Evolutionary conservation across 2,797 vertebrate species (phyloP).

Genomic region (Otus scops): DNA sequence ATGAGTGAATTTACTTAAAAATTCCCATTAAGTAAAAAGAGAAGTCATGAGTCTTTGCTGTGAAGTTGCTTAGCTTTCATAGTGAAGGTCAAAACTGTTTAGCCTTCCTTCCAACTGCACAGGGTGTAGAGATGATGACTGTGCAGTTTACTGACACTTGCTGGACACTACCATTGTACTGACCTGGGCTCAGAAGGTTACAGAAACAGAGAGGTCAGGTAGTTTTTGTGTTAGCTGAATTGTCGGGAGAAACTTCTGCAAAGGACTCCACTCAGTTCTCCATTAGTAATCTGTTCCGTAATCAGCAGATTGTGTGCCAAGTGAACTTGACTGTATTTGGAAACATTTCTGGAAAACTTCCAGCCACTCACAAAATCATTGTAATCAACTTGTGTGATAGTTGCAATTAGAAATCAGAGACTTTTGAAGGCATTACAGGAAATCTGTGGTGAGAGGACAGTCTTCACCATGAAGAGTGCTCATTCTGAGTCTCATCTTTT

Average conservation of each 20-base stretch:
- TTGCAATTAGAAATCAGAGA: neutral
- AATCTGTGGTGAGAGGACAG: neutral
- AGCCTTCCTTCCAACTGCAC: neutral
- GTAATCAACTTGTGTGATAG: neutral
- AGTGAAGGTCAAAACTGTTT: neutral
- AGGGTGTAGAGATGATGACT: fast-evolving
- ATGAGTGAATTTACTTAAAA: neutral
- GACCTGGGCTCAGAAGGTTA: neutral
- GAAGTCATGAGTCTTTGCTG: fast-evolving
- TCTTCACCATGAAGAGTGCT: neutral
- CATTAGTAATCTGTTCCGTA: neutral
- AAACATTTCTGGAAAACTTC: neutral
- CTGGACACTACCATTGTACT: fast-evolving
- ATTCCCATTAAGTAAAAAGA: neutral
- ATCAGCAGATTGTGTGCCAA: neutral
- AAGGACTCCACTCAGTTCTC: neutral
- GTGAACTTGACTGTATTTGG: neutral
- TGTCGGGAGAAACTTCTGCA: no score
- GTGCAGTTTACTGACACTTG: neutral
- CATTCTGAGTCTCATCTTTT: neutral
- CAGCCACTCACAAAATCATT: neutral
- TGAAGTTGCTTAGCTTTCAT: neutral
- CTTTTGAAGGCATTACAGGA: neutral
- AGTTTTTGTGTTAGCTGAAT: neutral
- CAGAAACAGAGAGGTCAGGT: neutral